Percentiles rank a stretch among this genome's conserved stretches.
These are phyloP conservation scores for Oscheius sp. DNA, from an alignment of 1,140 invertebrate species.

Conservation along the genomic window DNA sequence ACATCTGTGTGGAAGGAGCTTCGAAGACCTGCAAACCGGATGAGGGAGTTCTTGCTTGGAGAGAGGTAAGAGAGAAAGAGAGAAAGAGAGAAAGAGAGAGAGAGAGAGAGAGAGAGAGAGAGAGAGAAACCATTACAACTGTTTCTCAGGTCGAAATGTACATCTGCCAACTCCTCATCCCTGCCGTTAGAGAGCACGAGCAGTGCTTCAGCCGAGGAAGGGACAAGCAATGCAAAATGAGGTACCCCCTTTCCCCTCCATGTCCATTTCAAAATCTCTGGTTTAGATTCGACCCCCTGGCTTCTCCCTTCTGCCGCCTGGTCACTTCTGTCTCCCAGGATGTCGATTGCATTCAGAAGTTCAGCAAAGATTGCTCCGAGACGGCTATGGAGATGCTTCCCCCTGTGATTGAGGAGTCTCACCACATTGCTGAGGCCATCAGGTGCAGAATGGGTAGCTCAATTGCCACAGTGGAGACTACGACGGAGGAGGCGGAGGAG, in stretches of 20 bases:
- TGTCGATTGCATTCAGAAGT: constrained; percentile 43
- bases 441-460: constrained; percentile 32
- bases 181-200: constrained; percentile 50
- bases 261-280: neutral
- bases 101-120: constrained; percentile 40
- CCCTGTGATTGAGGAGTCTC: constrained; percentile 47
- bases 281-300: constrained; percentile 7
- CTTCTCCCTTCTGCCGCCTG: constrained; percentile 43
- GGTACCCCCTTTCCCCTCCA: constrained; percentile 5
- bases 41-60: constrained; percentile 29
- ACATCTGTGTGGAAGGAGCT: constrained; percentile 45
- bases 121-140: constrained; percentile 28
- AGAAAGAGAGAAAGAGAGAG: too few species aligned
- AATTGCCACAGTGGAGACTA: neutral
- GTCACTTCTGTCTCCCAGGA: constrained; percentile 37
- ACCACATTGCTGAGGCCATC: constrained; percentile 47
- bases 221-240: constrained; percentile 27
- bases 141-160: constrained; percentile 44
- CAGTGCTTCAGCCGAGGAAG: constrained; percentile 40
- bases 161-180: constrained; percentile 54
- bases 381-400: constrained; percentile 48
- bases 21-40: constrained; percentile 34
- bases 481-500: neutral
- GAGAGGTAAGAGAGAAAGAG: constrained; percentile 39
- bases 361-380: constrained; percentile 40